Conservation (phyloP, 92 coral and sea anemone species). For the Parazoanthus swiftii region DNA sequence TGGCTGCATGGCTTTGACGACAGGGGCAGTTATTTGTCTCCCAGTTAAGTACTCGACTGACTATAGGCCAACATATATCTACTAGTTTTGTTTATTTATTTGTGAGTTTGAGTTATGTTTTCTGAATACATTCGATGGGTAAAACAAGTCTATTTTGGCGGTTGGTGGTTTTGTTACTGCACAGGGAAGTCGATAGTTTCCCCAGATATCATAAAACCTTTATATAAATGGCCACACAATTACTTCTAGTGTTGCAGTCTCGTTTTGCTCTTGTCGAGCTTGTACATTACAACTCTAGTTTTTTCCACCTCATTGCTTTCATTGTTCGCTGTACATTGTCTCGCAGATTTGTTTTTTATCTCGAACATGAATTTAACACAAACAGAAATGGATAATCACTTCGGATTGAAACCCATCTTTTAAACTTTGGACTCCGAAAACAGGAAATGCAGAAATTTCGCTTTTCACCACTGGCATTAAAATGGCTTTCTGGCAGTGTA, state of each 20-base stretch:
- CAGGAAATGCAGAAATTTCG: constrained; percentile 40
- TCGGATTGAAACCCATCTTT: background rate
- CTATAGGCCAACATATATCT: constrained; percentile 11
- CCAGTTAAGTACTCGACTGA: constrained; percentile 42
- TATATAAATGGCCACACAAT: constrained; percentile 33
- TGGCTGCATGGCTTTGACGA: constrained; percentile 42
- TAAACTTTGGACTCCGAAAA: constrained; percentile 10
- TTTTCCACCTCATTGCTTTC: constrained; percentile 39
- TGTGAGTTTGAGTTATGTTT: constrained; percentile 13
- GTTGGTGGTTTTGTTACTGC: background rate
- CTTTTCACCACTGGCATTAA: constrained; percentile 26
- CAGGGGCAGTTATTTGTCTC: constrained; percentile 34
- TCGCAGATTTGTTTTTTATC: constrained; percentile 26
- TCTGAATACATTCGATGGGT: constrained; percentile 15
- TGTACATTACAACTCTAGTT: constrained; percentile 13
- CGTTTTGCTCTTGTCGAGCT: constrained; percentile 11
- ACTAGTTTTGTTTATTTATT: constrained; percentile 43
- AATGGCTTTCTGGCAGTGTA: constrained; percentile 23
- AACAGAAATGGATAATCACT: background rate
- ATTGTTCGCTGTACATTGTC: constrained; percentile 32
- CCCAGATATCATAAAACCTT: background rate
- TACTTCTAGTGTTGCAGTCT: constrained; percentile 24
- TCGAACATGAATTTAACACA: constrained; percentile 13
- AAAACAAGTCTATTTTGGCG: constrained; percentile 15
- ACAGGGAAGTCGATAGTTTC: background rate